Evolutionary conservation across 2,797 vertebrate genomes (phyloP), one percentile per base, ranked within the genome.

Genomic region (Ptychadena robeensis): DNA sequence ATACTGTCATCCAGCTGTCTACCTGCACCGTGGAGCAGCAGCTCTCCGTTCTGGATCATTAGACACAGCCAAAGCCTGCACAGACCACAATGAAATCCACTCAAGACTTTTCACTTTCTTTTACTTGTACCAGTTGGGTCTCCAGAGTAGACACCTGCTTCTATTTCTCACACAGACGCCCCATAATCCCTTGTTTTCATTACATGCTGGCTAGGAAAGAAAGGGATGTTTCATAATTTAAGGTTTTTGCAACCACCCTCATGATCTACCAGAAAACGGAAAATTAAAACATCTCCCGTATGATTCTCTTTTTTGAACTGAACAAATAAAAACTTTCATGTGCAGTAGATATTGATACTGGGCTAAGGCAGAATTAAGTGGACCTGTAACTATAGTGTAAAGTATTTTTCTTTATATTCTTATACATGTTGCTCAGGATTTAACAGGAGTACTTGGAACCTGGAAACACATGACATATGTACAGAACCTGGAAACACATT

Each of bases 1-100:
- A 38, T 32, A 30, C 67, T 80, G 68, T 40, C 48, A 80, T 64
- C 78, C 34, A 80, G 68, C 78, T 80, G 53, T 64, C 79, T 80
- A 80, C 68, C 27, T 32, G 25, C n/a, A 27, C 35, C n/a, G 61
- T 1, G 35, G n/a, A 71, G 57, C 48, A 80, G 34, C 28, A 71
- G 57, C 35, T 44, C 34, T 31, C 35, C 68, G 63, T 37, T 73
- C 18, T 73, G 57, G 27, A 35, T 34, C 67, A 44, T 80, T 79
- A 79, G 34, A 71, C 67, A 71, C 53, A 70, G 53, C 27, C 34
- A 61, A 80, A 37, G 30, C 14, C 15, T 63, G 14, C 35, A 63
- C 67, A 31, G 35, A 61, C 59, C 40, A 34, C 79, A 40, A 40
- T 63, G 11, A 32, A 40, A 32, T 37, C 27, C 44, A 31, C 79